Conservation (phyloP, 2,888 invertebrate species). For the Xylota sylvarum region DNA sequence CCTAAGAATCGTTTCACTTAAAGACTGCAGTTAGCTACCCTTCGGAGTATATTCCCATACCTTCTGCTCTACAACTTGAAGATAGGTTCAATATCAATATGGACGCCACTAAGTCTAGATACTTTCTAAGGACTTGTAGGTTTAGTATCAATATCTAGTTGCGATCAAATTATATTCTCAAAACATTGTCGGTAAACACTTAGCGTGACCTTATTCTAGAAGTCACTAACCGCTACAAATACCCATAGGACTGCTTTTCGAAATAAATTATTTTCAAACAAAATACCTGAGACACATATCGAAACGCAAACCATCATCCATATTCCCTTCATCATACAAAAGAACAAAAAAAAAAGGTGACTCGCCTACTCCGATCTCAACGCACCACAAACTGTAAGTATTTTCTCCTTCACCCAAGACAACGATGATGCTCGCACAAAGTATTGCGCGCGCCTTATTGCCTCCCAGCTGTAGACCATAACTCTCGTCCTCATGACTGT, state of each 20-base stretch:
- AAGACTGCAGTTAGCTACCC: too few relatives aligned
- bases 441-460: constrained; percentile 30
- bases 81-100: too few relatives aligned
- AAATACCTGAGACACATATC: constrained; percentile 27
- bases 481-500: constrained; percentile 38
- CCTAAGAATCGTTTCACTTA: too few relatives aligned
- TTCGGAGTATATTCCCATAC: too few relatives aligned
- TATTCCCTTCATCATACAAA: constrained; percentile 29
- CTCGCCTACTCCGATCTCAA: constrained; percentile 11
- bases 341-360: constrained; percentile 2
- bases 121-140: too few relatives aligned
- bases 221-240: not conserved
- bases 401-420: too few relatives aligned
- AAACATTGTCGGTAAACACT: too few relatives aligned
- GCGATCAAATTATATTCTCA: too few relatives aligned
- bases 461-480: constrained; percentile 66
- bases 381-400: constrained; percentile 32
- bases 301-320: constrained; percentile 43
- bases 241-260: not conserved
- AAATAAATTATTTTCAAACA: constrained; percentile 38
- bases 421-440: not conserved
- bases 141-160: too few relatives aligned
- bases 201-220: constrained; percentile 13
- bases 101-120: too few relatives aligned
- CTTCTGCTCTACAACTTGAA: too few relatives aligned